Conservation (phyloP, 2,797 vertebrate genomes). For the Acipenser transmontanus region DNA sequence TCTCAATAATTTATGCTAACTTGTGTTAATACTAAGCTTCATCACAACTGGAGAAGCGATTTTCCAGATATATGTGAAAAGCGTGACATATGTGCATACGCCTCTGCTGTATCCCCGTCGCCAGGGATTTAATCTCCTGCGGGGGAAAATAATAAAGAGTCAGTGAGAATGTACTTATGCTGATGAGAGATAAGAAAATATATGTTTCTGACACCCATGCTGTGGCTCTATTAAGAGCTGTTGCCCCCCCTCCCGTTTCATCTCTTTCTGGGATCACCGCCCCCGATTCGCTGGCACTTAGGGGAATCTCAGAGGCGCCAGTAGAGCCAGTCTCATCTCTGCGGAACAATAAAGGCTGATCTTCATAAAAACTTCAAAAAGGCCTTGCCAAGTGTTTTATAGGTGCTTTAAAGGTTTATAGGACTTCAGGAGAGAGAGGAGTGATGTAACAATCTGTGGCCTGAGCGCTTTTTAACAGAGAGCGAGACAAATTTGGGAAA, state of each 20-base stretch:
- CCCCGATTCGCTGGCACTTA: constrained; percentile 57
- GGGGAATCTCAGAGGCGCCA: constrained; percentile 69
- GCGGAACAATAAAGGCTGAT: constrained; percentile 75
- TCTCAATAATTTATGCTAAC: too few relatives aligned
- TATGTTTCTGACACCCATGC: too few relatives aligned
- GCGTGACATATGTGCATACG: too few relatives aligned
- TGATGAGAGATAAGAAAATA: too few relatives aligned
- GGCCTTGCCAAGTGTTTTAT: constrained; percentile 73
- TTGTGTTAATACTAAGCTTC: too few relatives aligned
- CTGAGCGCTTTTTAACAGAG: constrained; percentile 10
- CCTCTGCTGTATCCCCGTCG: too few relatives aligned
- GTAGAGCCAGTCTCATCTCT: constrained; percentile 69
- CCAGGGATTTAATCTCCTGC: too few relatives aligned
- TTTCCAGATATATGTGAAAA: too few relatives aligned
- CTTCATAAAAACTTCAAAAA: constrained; percentile 83
- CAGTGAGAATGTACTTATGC: too few relatives aligned
- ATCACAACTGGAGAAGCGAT: too few relatives aligned
- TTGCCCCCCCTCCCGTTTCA: constrained; percentile 7
- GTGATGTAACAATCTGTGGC: constrained; percentile 43
- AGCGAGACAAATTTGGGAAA: constrained; percentile 13
- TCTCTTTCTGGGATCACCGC: constrained; percentile 14
- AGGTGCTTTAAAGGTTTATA: constrained; percentile 78
- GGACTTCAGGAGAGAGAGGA: constrained; percentile 50
- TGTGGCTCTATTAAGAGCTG: too few relatives aligned
- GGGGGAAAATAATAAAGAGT: too few relatives aligned